Evolutionary conservation across 1,140 invertebrate species (phyloP), one percentile per base, ranked within the genome.

Genomic region (Eriosoma lanigerum): DNA sequence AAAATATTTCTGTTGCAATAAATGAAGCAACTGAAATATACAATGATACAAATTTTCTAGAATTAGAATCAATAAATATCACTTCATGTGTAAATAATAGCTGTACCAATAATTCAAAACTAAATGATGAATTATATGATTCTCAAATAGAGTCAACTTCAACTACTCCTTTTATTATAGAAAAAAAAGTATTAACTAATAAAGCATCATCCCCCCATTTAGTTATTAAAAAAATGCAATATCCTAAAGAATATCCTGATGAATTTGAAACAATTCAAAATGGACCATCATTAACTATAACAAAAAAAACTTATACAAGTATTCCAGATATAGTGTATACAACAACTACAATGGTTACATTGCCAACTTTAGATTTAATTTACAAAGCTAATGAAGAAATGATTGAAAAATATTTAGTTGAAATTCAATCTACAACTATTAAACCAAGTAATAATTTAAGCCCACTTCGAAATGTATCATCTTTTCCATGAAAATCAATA

Each of bases 161-260:
- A 76, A 58, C 72, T 3, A 56, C 72, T 24, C 75, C 75, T 48
- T 78, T 78, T 78, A 78, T 78, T 46, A 78, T 78, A 12, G 56
- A 58, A 62, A 58, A 38, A 24, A 78, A 78, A 78, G 44, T 58
- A 60, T 56, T 78, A 46, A n/a, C 75, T 24, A 58, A 48, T 46
- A n/a, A 78, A 78, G 38, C 21, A 1, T 26, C 21, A 1, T 26
- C 29, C 10, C 17, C 44, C 48, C 15, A 5, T 5, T 19, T 44
- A 10, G 32, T 46, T 17, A 68, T 50, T 78, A 50, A 48, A 66
- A 48, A 70, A 70, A 81, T 82, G 24, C 60, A 24, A 32, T 82
- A 82, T 50, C 82, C 82, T n/a, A 81, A 82, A 60, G 82, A 82
- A 80, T 82, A 82, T 54, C 82, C 82, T 13, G 82, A 82, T 21